Evolutionary conservation across 1,140 invertebrate species (phyloP).

Genomic region (Acromyrmex echinatior): DNA sequence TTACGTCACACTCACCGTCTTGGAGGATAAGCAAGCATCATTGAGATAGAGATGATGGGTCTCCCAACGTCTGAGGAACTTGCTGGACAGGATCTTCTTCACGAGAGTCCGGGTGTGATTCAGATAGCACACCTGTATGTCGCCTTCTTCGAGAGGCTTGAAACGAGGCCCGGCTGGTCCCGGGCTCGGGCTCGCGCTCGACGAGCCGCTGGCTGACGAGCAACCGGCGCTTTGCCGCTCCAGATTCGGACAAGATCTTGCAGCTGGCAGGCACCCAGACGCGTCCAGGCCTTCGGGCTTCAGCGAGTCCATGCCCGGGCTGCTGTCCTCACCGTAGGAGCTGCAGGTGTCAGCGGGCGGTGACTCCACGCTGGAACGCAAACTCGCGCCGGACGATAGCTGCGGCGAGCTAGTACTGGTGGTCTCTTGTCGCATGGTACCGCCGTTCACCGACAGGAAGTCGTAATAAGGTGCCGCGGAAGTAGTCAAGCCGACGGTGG

Average conservation of each 20-base stretch:
- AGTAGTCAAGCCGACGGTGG: conserved; percentile 68
- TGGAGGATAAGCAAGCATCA: conserved; percentile 91
- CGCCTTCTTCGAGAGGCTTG: conserved; percentile 92
- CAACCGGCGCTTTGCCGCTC: conserved; percentile 83
- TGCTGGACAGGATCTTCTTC: conserved; percentile 93
- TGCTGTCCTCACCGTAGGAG: conserved; percentile 82
- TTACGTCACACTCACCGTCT: conserved; percentile 89
- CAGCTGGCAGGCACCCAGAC: conserved; percentile 86
- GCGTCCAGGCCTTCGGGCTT: conserved; percentile 85
- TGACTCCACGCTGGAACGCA: conserved; percentile 80
- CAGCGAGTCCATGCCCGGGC: conserved; percentile 78
- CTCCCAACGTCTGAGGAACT: conserved; percentile 94
- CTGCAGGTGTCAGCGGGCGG: conserved; percentile 83
- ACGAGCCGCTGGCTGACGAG: conserved; percentile 81
- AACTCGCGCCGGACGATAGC: conserved; percentile 73
- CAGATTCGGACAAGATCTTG: conserved; percentile 85
- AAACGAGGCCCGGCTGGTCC: conserved; percentile 89
- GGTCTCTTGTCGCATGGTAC: conserved; percentile 83
- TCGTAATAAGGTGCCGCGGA: conserved; percentile 81
- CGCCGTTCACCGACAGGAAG: conserved; percentile 83
- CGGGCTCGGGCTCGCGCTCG: conserved; percentile 85
- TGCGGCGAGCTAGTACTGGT: conserved; percentile 85
- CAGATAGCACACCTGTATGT: conserved; percentile 92
- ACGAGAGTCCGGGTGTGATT: conserved; percentile 93
- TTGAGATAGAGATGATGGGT: conserved; percentile 91